Evolutionary conservation across 1,140 invertebrate genomes (phyloP), one percentile per base, ranked within the genome.

Genomic region (Brevipalpus yothersi): DNA sequence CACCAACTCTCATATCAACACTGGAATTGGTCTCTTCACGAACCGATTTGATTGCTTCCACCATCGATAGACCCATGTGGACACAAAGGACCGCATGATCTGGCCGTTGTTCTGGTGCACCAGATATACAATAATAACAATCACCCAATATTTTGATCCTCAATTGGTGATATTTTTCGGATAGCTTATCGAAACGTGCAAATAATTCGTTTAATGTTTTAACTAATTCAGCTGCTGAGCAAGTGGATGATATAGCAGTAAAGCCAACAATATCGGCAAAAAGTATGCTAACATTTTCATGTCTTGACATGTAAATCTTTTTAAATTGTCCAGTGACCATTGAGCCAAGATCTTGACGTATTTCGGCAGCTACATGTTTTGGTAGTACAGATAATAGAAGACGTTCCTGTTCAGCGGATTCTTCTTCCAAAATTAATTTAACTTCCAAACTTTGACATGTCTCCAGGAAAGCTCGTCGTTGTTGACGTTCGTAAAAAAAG

Each of bases 221-320:
- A 15, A 93, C 88, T 55, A 92, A 76, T 71, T 93, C 87, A 66
- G 87, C 84, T 43, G 88, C 87, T 42, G 84, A 86, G 74, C 90
- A 91, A 1, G 86, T 90, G 1, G 90, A 96, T 0, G 90, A 90
- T 62, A 92, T 90, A 39, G 87, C 87, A 0, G 88, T 93, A 69
- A 92, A 93, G 23, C 86, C 86, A 7, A 91, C 86, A 67, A 91
- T 91, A 71, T 91, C 86, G 17, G 87, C 86, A 70, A 72, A 72
- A 31, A 72, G 63, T 56, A 72, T 71, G 59, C 67, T 93, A 63
- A 94, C 89, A 72, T 94, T 92, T 72, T 94, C 90, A 71, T 94
- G 88, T 17, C 90, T 76, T 61, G 84, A 89, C 89, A 95, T 92
- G 69, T 93, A 94, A 67, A 94, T 93, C 73, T 92, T 93, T 72